phyloP scores from a whole-genome alignment of 2,113 vertebrate species.

The Lophochroa leadbeateri region DNA sequence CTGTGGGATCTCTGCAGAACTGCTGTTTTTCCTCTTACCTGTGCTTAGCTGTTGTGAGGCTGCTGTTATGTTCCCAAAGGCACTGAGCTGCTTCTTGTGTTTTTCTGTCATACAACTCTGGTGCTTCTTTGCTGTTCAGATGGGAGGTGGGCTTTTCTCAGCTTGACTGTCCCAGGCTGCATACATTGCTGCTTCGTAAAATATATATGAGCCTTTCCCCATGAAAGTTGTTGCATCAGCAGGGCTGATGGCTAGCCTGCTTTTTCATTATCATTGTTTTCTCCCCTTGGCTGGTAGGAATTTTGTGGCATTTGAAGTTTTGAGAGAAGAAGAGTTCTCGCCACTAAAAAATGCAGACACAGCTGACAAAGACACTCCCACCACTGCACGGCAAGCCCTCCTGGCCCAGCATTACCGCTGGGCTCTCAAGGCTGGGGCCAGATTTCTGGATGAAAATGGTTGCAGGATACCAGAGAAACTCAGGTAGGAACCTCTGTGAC shows the following conservation, averaged over 20 bases:
- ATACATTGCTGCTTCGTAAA: not conserved
- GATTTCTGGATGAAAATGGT: slow-evolving; percentile 74
- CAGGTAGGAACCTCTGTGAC: slow-evolving; percentile 65
- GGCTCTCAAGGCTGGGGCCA: slow-evolving; percentile 81
- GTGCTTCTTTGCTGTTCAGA: not conserved
- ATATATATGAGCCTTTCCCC: not conserved
- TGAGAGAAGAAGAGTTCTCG: slow-evolving; percentile 90
- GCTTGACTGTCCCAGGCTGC: not conserved
- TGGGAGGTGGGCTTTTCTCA: not conserved
- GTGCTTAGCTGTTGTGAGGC: not conserved
- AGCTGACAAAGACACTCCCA: slow-evolving; percentile 79
- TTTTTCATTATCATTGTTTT: not conserved
- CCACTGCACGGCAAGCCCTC: slow-evolving; percentile 79
- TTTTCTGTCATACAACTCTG: not conserved
- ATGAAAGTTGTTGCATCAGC: not conserved
- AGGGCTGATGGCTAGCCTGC: not conserved
- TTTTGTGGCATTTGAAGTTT: slow-evolving; percentile 90
- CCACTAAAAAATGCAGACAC: slow-evolving; percentile 89
- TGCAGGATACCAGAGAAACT: slow-evolving; percentile 56
- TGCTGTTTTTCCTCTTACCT: not conserved
- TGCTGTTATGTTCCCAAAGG: not conserved
- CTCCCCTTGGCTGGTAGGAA: slow-evolving; percentile 73
- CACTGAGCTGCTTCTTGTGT: not conserved
- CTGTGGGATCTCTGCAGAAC: not conserved
- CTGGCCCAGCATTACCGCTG: slow-evolving; percentile 89